Evolutionary conservation across 2,797 vertebrate species (phyloP).

Genomic region (Acropternis orthonyx): DNA sequence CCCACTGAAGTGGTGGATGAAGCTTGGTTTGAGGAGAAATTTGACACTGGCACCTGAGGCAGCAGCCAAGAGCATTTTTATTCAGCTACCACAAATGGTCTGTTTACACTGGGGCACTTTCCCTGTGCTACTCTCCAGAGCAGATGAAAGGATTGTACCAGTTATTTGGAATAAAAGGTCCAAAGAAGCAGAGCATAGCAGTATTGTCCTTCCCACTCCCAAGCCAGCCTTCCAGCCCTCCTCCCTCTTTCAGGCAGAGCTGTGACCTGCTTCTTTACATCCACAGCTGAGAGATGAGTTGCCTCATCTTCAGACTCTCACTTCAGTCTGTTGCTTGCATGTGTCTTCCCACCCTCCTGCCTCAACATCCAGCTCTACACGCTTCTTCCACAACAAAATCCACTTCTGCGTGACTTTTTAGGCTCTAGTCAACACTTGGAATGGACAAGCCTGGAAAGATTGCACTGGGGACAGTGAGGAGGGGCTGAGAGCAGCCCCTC

Average conservation of each 20-base stretch:
- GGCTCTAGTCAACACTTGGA: background rate
- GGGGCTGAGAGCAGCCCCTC: background rate
- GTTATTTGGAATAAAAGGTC: background rate
- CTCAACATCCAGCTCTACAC: background rate
- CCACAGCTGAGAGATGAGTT: background rate
- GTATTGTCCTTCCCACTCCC: background rate
- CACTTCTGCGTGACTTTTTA: background rate
- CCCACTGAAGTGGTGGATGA: background rate
- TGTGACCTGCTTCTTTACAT: background rate
- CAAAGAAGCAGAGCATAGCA: background rate
- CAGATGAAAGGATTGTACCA: background rate
- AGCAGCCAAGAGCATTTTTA: background rate
- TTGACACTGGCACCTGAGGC: background rate
- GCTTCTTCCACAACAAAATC: background rate
- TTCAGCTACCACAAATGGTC: background rate
- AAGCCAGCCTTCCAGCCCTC: background rate
- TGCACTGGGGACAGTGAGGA: background rate
- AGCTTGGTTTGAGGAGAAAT: background rate
- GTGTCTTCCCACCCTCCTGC: background rate
- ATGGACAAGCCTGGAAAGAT: background rate
- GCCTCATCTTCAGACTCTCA: background rate
- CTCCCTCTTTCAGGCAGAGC: background rate
- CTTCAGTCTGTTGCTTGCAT: background rate
- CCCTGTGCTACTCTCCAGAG: background rate
- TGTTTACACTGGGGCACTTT: background rate